These are phyloP conservation scores for Merodon equestris DNA, from an alignment of 2,888 invertebrate genomes.

Conservation along the genomic window DNA sequence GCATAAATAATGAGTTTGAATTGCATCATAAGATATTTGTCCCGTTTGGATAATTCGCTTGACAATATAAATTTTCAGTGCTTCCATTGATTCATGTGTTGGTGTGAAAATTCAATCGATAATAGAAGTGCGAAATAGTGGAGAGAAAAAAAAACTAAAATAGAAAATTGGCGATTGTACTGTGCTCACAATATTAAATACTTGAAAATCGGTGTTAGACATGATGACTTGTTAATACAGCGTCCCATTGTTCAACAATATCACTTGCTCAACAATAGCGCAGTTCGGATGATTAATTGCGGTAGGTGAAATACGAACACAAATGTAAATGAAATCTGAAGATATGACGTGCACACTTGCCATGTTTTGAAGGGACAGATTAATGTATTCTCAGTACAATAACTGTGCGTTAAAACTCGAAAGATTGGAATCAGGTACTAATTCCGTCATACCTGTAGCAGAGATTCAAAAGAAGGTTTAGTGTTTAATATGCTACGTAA, in stretches of 20 bases:
- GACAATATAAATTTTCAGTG: background rate
- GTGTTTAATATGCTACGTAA: slow-evolving; percentile 14
- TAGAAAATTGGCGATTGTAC: slow-evolving; percentile 21
- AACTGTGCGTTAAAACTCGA: too few species aligned
- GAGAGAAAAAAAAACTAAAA: slow-evolving; percentile 22
- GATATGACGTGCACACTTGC: too few species aligned
- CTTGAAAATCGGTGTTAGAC: slow-evolving; percentile 13
- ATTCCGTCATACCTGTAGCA: too few species aligned
- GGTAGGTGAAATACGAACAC: slow-evolving; percentile 23
- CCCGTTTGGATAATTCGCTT: background rate
- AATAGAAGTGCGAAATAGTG: slow-evolving; percentile 30
- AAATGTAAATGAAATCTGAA: background rate
- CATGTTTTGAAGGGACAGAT: too few species aligned
- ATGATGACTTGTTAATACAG: slow-evolving; percentile 8
- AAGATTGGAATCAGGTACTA: too few species aligned
- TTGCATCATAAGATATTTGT: slow-evolving; percentile 3
- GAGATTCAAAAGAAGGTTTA: too few species aligned
- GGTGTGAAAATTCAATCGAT: slow-evolving; percentile 31
- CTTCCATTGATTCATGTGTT: slow-evolving; percentile 1
- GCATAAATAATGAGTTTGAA: slow-evolving; percentile 40
- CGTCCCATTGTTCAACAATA: slow-evolving; percentile 17
- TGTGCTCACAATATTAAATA: background rate
- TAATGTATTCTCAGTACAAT: too few species aligned
- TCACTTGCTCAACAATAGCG: slow-evolving; percentile 3
- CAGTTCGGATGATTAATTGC: slow-evolving; percentile 25